Evolutionary conservation across 2,113 vertebrate species (phyloP).

Genomic region (Lasiurus cinereus): DNA sequence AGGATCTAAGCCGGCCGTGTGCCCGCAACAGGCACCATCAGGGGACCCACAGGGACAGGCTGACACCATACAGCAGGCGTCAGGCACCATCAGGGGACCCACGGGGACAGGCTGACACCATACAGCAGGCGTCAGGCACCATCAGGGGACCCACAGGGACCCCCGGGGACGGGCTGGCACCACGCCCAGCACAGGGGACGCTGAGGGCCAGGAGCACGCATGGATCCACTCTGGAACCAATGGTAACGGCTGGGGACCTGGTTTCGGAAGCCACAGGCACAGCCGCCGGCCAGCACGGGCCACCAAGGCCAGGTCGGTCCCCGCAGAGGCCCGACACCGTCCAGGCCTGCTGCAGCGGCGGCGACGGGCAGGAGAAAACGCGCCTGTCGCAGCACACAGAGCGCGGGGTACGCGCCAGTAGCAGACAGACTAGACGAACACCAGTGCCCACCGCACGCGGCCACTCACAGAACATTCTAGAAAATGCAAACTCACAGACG

Average conservation of each 20-base stretch:
- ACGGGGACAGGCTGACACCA: neutral
- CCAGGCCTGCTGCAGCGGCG: neutral
- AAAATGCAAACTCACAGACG: accelerated
- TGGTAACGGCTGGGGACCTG: neutral
- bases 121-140: accelerated
- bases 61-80: too few relatives aligned
- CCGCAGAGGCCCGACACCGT: too few relatives aligned
- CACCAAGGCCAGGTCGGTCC: neutral
- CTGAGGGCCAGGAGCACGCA: too few relatives aligned
- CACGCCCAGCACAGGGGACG: neutral
- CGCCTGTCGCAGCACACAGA: neutral
- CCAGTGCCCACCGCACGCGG: accelerated
- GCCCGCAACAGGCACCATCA: too few relatives aligned
- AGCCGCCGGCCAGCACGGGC: neutral
- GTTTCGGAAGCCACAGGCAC: neutral
- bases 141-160: neutral
- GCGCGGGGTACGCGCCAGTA: too few relatives aligned
- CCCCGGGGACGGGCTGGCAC: accelerated
- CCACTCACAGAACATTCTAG: neutral
- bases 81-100: too few relatives aligned
- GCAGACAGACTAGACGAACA: neutral
- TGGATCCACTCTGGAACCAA: neutral
- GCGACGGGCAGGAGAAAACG: accelerated
- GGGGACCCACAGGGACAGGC: too few relatives aligned
- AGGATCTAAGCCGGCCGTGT: too few relatives aligned